Evolutionary conservation across 2,113 vertebrate species (phyloP).

Genomic region (Neoarius graeffei): DNA sequence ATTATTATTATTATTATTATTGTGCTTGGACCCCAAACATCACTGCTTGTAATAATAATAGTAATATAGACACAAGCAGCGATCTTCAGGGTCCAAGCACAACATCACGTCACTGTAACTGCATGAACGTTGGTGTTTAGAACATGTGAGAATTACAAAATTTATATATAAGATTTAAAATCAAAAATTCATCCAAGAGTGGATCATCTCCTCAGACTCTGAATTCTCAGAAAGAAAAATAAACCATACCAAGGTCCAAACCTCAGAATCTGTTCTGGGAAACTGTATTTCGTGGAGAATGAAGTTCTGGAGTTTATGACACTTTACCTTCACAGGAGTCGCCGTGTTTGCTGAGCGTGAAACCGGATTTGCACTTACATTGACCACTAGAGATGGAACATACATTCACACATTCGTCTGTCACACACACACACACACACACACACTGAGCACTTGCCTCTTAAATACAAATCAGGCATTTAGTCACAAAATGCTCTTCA

Average conservation of each 20-base stretch:
- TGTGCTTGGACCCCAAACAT: neutral
- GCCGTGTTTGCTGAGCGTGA: constrained; percentile 75
- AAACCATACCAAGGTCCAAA: neutral
- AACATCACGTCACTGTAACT: neutral
- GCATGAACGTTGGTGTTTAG: neutral
- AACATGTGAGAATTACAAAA: neutral
- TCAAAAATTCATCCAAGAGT: neutral
- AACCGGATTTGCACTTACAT: constrained; percentile 82
- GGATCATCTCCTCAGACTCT: neutral
- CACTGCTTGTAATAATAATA: neutral
- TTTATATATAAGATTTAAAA: neutral
- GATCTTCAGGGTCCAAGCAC: neutral
- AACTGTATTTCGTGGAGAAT: neutral
- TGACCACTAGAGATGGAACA: constrained; percentile 65
- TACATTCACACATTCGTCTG: constrained; percentile 66
- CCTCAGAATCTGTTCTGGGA: neutral
- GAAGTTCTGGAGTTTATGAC: neutral
- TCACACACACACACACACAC: constrained; percentile 22
- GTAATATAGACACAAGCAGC: neutral
- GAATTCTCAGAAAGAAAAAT: neutral
- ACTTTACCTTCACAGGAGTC: constrained; percentile 85
- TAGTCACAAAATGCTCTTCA: neutral
- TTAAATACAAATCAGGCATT: neutral
- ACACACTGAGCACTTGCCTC: neutral
- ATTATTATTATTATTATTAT: neutral